phyloP scores from a whole-genome alignment of 2,797 vertebrate genomes.

The Sebastes hopkinsi region DNA sequence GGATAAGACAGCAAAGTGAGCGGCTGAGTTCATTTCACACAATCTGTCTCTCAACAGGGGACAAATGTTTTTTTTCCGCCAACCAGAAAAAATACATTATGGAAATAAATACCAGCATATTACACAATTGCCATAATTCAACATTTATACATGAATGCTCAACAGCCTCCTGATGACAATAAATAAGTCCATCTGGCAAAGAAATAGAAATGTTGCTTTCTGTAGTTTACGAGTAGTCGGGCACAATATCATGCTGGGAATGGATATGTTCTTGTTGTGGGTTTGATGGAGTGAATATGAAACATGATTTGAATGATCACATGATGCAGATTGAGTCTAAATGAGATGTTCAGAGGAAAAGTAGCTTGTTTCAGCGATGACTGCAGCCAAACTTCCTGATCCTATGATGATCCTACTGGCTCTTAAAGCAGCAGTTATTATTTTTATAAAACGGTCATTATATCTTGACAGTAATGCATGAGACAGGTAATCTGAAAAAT shows the following conservation, averaged over 20 bases:
- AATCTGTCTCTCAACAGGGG: slow-evolving; percentile 39
- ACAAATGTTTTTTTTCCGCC: slow-evolving; percentile 21
- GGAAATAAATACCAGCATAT: slow-evolving; percentile 34
- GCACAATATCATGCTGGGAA: background rate
- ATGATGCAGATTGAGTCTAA: background rate
- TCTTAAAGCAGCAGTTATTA: too few relatives aligned
- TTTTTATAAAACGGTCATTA: too few relatives aligned
- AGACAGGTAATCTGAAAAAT: too few relatives aligned
- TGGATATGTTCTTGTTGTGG: background rate
- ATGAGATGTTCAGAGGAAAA: background rate
- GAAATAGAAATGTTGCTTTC: background rate
- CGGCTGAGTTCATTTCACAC: slow-evolving; percentile 39
- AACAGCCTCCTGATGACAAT: slow-evolving; percentile 1
- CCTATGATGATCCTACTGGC: too few relatives aligned
- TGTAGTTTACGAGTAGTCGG: background rate
- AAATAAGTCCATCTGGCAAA: slow-evolving; percentile 4
- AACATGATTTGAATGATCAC: background rate
- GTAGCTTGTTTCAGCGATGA: background rate
- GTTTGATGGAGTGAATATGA: background rate
- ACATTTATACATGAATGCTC: slow-evolving; percentile 4
- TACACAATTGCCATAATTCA: background rate
- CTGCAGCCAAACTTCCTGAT: too few relatives aligned
- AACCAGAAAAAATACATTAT: slow-evolving; percentile 27
- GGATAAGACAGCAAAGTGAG: background rate
- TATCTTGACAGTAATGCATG: too few relatives aligned